Conservation (phyloP, 2,888 invertebrate species). For the Apamea crenata region DNA sequence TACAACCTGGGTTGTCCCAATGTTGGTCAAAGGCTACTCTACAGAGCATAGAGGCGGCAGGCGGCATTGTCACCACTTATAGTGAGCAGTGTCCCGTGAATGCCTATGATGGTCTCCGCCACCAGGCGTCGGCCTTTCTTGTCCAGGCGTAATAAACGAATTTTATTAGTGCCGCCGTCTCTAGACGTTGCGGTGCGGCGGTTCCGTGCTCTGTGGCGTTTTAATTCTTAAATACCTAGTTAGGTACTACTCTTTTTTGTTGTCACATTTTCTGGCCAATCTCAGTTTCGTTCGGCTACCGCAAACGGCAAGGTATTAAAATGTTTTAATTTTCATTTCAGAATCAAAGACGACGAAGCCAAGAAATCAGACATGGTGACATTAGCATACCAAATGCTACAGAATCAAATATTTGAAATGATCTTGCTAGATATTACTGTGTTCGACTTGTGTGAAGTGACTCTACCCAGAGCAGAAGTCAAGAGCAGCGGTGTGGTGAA, state of each 20-base stretch:
- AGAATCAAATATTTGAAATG: conserved; percentile 82
- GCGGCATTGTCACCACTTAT: too few relatives aligned
- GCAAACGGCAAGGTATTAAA: neutral
- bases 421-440: conserved; percentile 79
- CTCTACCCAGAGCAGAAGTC: conserved; percentile 82
- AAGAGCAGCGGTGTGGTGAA: conserved; percentile 82
- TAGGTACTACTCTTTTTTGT: neutral
- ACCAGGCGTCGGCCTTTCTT: too few relatives aligned
- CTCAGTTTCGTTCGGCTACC: neutral
- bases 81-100: too few relatives aligned
- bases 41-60: too few relatives aligned
- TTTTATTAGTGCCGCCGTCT: neutral
- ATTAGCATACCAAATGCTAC: conserved; percentile 80
- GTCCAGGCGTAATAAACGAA: neutral
- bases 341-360: conserved; percentile 76
- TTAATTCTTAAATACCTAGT: too few relatives aligned
- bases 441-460: conserved; percentile 80
- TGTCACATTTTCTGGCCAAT: neutral
- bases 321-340: conserved; percentile 68
- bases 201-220: neutral
- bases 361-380: conserved; percentile 76
- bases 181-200: neutral
- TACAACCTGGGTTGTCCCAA: too few relatives aligned
- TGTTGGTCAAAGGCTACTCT: too few relatives aligned
- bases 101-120: too few relatives aligned